These are phyloP conservation scores for Aporophyla nigra DNA, from an alignment of 2,888 invertebrate genomes.

Conservation along the genomic window DNA sequence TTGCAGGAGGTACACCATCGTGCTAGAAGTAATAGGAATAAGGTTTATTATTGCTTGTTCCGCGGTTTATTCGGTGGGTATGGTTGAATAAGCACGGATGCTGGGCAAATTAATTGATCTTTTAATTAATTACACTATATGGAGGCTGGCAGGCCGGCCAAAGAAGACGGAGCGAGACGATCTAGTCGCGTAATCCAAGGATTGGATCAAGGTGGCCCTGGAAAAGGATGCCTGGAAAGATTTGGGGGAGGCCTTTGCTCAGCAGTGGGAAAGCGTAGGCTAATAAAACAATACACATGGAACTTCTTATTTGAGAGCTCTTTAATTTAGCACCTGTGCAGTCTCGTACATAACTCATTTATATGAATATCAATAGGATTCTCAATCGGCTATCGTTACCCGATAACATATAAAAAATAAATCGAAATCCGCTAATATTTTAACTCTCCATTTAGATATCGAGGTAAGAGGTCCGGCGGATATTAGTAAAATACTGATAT, in stretches of 20 bases:
- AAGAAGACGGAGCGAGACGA: too few species aligned
- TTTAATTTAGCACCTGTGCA: not conserved
- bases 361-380: not conserved
- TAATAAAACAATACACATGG: too few species aligned
- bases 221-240: too few species aligned
- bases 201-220: too few species aligned
- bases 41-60: conserved; percentile 4
- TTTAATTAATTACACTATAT: not conserved
- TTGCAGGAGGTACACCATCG: conserved; percentile 94
- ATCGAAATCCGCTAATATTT: not conserved
- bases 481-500: conserved; percentile 22
- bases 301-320: not conserved
- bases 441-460: not conserved
- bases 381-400: not conserved
- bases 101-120: not conserved
- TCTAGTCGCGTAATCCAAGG: too few species aligned
- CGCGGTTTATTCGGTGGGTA: not conserved
- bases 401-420: not conserved
- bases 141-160: too few species aligned
- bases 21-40: conserved; percentile 89
- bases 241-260: too few species aligned
- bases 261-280: too few species aligned
- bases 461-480: not conserved
- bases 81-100: not conserved
- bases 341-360: not conserved